Conservation (phyloP, 2,888 invertebrate species). For the Sympetrum striolatum region DNA sequence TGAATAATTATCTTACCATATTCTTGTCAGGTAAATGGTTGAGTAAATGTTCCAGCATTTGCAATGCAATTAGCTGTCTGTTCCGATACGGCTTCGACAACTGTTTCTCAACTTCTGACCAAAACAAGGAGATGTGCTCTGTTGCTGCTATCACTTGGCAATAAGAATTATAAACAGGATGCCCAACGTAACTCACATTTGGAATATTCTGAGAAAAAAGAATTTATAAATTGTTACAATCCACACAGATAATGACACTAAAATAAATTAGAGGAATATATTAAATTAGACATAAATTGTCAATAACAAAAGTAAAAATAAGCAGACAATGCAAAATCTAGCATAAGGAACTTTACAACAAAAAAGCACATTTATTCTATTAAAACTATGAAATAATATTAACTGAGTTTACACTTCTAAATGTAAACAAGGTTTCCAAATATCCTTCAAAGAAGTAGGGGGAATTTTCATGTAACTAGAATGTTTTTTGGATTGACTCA, state of each 20-base stretch:
- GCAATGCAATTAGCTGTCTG: slow-evolving; percentile 63
- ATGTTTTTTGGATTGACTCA: too few species aligned
- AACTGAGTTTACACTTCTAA: too few species aligned
- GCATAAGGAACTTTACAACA: too few species aligned
- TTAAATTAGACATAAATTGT: slow-evolving; percentile 66
- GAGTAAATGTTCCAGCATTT: slow-evolving; percentile 42
- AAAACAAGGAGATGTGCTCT: slow-evolving; percentile 64
- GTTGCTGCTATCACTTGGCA: slow-evolving; percentile 64
- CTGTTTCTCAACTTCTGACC: slow-evolving; percentile 62
- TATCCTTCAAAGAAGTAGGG: too few species aligned
- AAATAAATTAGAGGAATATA: slow-evolving; percentile 64
- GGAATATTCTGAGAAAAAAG: slow-evolving; percentile 65
- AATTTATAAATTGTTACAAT: slow-evolving; percentile 45
- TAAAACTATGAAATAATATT: too few species aligned
- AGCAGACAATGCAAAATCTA: too few species aligned
- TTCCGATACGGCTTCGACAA: slow-evolving; percentile 65
- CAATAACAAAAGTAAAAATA: slow-evolving; percentile 54
- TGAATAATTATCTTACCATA: neutral
- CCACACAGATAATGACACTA: slow-evolving; percentile 40
- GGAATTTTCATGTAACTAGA: too few species aligned
- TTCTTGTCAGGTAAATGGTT: slow-evolving; percentile 37
- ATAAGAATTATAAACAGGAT: slow-evolving; percentile 72
- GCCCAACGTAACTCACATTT: slow-evolving; percentile 65
- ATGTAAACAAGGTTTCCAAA: too few species aligned
- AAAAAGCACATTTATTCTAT: too few species aligned